phyloP scores from a whole-genome alignment of 2,888 invertebrate genomes.

The Diogma glabrata region DNA sequence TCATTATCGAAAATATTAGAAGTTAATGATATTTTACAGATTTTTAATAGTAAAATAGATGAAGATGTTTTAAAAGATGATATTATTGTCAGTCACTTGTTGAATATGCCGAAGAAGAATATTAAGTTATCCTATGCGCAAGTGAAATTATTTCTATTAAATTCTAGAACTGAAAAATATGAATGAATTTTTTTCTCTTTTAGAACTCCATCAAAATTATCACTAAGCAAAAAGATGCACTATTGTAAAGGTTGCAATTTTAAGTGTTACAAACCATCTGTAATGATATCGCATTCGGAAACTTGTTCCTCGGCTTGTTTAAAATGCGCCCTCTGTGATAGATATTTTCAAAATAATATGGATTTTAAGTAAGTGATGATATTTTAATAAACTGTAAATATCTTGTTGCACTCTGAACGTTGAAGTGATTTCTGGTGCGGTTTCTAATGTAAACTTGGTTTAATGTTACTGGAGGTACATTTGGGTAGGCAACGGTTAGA shows the following conservation, averaged over 20 bases:
- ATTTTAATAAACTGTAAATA: not conserved
- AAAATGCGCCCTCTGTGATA: slow-evolving; percentile 31
- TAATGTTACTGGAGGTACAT: no score
- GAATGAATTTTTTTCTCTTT: slow-evolving; percentile 2
- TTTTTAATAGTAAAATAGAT: slow-evolving; percentile 20
- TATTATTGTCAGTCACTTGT: not conserved
- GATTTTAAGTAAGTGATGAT: slow-evolving; percentile 12
- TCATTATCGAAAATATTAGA: slow-evolving; percentile 29
- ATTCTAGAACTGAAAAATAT: not conserved
- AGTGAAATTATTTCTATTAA: not conserved
- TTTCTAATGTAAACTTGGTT: no score
- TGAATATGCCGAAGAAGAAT: slow-evolving; percentile 5
- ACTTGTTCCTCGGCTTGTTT: slow-evolving; percentile 29
- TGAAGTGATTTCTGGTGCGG: no score
- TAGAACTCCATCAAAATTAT: slow-evolving; percentile 1
- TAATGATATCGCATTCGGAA: slow-evolving; percentile 32
- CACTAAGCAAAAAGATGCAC: slow-evolving; percentile 32
- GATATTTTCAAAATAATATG: slow-evolving; percentile 23
- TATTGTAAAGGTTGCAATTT: slow-evolving; percentile 35
- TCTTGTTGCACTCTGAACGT: no score
- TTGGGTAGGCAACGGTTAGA: no score
- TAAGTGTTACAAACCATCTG: slow-evolving; percentile 35
- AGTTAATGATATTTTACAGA: slow-evolving; percentile 28
- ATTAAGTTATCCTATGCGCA: not conserved
- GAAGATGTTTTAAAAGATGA: not conserved